Evolutionary conservation across 2,113 vertebrate genomes (phyloP).

Genomic region (Thalassarche chlororhynchos): DNA sequence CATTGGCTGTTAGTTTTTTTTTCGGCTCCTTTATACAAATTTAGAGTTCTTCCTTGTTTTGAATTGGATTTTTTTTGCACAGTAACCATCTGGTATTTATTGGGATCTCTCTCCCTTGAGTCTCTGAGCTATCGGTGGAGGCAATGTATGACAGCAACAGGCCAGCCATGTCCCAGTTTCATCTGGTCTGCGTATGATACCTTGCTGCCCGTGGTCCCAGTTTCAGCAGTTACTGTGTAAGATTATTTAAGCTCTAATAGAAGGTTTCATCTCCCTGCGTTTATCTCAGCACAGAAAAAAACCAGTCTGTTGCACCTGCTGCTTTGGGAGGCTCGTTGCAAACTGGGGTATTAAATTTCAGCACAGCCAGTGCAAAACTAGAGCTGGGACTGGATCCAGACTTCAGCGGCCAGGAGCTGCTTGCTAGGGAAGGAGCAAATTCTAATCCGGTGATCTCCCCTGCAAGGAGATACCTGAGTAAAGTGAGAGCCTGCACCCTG

Average conservation of each 20-base stretch:
- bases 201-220: neutral
- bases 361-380: neutral
- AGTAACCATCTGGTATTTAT: neutral
- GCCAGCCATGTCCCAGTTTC: neutral
- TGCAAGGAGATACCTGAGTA: neutral
- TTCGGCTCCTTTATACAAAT: neutral
- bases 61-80: neutral
- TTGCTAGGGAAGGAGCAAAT: neutral
- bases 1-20: neutral
- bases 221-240: neutral
- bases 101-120: neutral
- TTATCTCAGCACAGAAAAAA: neutral
- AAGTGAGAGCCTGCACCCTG: neutral
- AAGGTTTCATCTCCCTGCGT: neutral
- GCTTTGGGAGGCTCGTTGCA: neutral
- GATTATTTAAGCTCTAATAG: neutral
- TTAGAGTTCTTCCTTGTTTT: neutral
- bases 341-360: conserved; percentile 23
- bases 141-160: neutral
- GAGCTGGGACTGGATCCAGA: neutral
- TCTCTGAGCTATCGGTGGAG: neutral
- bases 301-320: neutral
- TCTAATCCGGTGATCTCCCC: neutral
- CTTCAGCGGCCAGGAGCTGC: neutral
- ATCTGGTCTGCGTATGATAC: fast-evolving